Conservation (phyloP, 2,888 invertebrate genomes). For the Carabus problematicus region DNA sequence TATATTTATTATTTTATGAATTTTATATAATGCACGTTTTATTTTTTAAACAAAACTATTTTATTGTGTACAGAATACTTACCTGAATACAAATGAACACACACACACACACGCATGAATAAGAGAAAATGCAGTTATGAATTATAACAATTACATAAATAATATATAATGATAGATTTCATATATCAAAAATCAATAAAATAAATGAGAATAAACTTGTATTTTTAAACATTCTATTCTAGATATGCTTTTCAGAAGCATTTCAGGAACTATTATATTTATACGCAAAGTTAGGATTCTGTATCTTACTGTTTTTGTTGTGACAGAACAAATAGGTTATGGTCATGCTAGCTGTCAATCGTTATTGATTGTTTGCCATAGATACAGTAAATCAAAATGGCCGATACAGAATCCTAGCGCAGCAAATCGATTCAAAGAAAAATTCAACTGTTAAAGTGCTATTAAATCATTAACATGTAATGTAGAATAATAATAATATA, state of each 20-base stretch:
- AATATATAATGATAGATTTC: conserved; percentile 1
- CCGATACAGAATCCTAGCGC: no score
- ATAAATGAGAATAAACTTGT: no score
- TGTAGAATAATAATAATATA: conserved; percentile 20
- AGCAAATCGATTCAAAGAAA: conserved; percentile 12
- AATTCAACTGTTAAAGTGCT: conserved; percentile 41
- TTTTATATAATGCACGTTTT: conserved; percentile 1
- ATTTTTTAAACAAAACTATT: not conserved
- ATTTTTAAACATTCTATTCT: no score
- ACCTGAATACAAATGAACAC: not conserved
- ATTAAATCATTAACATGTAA: conserved; percentile 29
- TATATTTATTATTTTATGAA: conserved; percentile 3
- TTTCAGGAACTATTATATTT: no score
- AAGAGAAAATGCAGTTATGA: not conserved
- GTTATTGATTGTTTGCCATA: no score
- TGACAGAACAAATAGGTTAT: no score
- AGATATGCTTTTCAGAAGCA: no score
- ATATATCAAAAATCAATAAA: not conserved
- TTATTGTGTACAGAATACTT: not conserved
- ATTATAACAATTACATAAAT: not conserved
- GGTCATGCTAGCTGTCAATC: no score
- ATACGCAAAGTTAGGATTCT: no score
- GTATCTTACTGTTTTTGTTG: no score
- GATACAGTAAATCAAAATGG: no score
- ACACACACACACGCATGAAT: not conserved